phyloP scores from a whole-genome alignment of 2,797 vertebrate species.

The Pangasius djambal region DNA sequence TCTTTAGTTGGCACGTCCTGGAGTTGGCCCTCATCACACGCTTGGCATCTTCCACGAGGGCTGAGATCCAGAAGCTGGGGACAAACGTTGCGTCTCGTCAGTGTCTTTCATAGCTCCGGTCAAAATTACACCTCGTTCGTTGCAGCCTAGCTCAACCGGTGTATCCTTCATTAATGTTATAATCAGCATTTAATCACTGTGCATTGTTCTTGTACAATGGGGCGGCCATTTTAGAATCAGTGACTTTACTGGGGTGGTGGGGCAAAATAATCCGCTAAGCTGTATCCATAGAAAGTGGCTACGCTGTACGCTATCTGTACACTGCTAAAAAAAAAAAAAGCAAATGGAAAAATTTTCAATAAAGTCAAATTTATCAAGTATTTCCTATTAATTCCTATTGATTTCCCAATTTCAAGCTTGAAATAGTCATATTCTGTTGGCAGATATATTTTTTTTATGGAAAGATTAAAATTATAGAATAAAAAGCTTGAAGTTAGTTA shows the following conservation, averaged over 20 bases:
- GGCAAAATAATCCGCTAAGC: neutral
- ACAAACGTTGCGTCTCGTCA: constrained; percentile 36
- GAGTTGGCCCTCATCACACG: constrained; percentile 47
- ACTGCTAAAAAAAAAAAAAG: neutral
- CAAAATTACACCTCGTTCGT: neutral
- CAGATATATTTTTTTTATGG: no score
- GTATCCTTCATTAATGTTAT: neutral
- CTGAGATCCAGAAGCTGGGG: constrained; percentile 31
- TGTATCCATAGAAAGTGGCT: neutral
- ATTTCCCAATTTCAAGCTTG: neutral
- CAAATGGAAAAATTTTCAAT: neutral
- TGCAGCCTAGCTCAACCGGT: neutral
- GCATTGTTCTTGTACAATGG: neutral
- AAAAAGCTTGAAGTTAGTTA: no score
- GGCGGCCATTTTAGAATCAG: neutral
- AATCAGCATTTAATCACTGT: neutral
- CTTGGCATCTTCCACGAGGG: constrained; percentile 47
- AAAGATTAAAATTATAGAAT: no score
- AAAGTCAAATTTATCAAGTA: neutral
- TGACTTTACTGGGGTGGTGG: neutral
- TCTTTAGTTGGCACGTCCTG: constrained; percentile 55
- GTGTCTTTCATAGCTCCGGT: neutral
- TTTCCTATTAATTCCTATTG: neutral
- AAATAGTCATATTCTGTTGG: neutral
- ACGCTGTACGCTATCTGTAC: neutral